phyloP scores from a whole-genome alignment of 2,797 vertebrate genomes.

The Hippopotamyrus pictus region DNA sequence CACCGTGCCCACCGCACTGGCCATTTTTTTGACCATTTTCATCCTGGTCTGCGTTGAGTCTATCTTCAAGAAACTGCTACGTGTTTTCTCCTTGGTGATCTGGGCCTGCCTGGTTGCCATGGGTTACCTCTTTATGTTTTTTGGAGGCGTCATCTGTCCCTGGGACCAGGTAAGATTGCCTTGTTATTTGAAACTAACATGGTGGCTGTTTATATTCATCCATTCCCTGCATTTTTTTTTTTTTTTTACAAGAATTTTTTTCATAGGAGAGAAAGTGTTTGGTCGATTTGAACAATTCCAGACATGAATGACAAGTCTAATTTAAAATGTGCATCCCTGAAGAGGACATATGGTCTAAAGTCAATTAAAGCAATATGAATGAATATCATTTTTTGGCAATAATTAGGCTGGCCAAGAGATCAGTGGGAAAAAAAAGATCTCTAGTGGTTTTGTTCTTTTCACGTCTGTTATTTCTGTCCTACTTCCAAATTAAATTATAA shows the following conservation, averaged over 20 bases:
- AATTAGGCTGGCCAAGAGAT: conserved; percentile 24
- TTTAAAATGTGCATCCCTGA: not conserved
- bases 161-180: conserved; percentile 89
- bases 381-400: conserved; percentile 9
- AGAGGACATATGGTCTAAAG: conserved; percentile 22
- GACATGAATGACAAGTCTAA: not conserved
- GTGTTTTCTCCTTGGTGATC: conserved; percentile 86
- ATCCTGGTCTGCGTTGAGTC: conserved; percentile 93
- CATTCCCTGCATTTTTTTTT: not conserved
- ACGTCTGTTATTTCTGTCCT: conserved; percentile 40
- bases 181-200: conserved; percentile 7
- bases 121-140: conserved; percentile 98
- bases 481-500: conserved; percentile 26
- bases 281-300: not conserved
- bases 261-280: not conserved
- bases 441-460: conserved; percentile 24
- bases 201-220: not conserved
- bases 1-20: conserved; percentile 89
- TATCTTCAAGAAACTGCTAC: conserved; percentile 91
- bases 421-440: not conserved
- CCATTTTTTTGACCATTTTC: conserved; percentile 95
- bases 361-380: conserved; percentile 22
- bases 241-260: not conserved
- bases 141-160: conserved; percentile 86
- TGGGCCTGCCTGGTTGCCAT: conserved; percentile 91